phyloP scores from a whole-genome alignment of 2,888 invertebrate genomes.

The Lathronympha strigana region DNA sequence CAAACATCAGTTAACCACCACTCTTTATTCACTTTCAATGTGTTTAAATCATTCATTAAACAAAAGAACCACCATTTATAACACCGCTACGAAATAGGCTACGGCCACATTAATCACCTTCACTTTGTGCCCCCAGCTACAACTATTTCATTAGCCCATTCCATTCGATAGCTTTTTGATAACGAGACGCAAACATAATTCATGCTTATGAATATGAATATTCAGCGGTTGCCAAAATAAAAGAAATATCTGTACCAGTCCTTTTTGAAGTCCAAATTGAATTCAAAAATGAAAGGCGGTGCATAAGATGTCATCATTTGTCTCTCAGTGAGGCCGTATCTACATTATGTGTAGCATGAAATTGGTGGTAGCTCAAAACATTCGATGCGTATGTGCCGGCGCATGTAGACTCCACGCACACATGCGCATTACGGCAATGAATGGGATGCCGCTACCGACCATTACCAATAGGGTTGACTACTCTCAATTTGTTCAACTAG shows the following conservation, averaged over 20 bases:
- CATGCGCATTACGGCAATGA: conserved; percentile 57
- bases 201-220: conserved; percentile 38
- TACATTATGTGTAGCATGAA: conserved; percentile 48
- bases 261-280: conserved; percentile 23
- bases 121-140: conserved; percentile 34
- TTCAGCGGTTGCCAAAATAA: conserved; percentile 34
- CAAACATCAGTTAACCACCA: conserved; percentile 63
- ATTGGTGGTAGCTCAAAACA: conserved; percentile 66
- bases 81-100: conserved; percentile 34
- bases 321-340: conserved; percentile 58
- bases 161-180: conserved; percentile 40
- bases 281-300: conserved; percentile 33
- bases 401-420: conserved; percentile 50
- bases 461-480: conserved; percentile 65
- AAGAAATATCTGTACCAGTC: conserved; percentile 33
- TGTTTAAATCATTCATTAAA: conserved; percentile 54
- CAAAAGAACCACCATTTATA: conserved; percentile 41
- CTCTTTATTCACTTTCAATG: conserved; percentile 51
- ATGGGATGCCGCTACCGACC: conserved; percentile 73
- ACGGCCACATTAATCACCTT: conserved; percentile 33
- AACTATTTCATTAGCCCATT: conserved; percentile 34
- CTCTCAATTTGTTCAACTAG: conserved; percentile 42
- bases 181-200: conserved; percentile 39
- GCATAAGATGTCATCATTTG: conserved; percentile 64
- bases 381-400: conserved; percentile 51